A percentile compares a stretch with the other conserved stretches of the same genome.
phyloP scores from a whole-genome alignment of 1,140 invertebrate species.

The Sinella curviseta region DNA sequence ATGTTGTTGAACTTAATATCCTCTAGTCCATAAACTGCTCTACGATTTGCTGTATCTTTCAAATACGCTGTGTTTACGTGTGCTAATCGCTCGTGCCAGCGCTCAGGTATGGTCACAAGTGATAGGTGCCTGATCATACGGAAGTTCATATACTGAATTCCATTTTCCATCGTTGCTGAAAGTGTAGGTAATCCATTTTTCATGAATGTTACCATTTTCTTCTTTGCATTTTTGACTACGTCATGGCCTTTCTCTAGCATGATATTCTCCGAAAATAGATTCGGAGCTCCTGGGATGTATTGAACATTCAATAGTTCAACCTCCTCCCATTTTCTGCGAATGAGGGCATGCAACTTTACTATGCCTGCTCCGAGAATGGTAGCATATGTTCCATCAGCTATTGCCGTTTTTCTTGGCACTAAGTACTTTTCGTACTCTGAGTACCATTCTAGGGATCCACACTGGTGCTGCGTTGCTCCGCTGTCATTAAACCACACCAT shows the following conservation, averaged over 20 bases:
- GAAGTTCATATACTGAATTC: slow-evolving; percentile 8
- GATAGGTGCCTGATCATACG: not conserved
- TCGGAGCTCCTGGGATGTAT: slow-evolving; percentile 23
- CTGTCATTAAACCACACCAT: too few relatives aligned
- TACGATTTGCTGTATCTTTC: not conserved
- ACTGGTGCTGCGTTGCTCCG: too few relatives aligned
- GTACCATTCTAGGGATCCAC: too few relatives aligned
- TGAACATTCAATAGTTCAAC: slow-evolving; percentile 29
- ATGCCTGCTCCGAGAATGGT: not conserved
- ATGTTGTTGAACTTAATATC: not conserved
- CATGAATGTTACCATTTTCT: not conserved
- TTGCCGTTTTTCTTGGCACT: not conserved
- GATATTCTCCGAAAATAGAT: slow-evolving; percentile 16
- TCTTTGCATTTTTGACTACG: not conserved
- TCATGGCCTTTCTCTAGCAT: slow-evolving; percentile 30
- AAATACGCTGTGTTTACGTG: not conserved
- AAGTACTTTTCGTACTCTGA: too few relatives aligned
- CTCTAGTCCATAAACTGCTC: not conserved
- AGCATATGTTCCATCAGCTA: not conserved
- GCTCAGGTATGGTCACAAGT: not conserved
- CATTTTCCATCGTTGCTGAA: not conserved
- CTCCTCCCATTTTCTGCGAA: slow-evolving; percentile 4
- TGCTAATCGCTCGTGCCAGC: not conserved
- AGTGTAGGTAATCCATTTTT: not conserved
- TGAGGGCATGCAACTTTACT: slow-evolving; percentile 31